Evolutionary conservation across 2,113 vertebrate genomes (phyloP).

Genomic region (Poeciliopsis occidentalis): DNA sequence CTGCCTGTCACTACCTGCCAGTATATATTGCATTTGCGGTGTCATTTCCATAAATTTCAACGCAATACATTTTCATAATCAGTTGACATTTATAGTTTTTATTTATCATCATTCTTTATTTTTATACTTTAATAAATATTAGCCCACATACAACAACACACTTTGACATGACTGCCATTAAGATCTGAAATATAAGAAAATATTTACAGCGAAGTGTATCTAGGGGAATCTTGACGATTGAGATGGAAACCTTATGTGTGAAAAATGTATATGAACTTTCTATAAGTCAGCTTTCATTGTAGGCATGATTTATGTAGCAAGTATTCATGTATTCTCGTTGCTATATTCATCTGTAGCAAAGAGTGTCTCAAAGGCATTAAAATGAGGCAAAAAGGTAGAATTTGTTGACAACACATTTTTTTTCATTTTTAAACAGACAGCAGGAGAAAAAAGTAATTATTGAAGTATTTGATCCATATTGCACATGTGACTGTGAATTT

Average conservation of each 20-base stretch:
- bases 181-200: slow-evolving; percentile 11
- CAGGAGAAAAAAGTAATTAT: background rate
- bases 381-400: slow-evolving; percentile 1
- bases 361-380: slow-evolving; percentile 29
- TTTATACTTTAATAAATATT: too few species aligned
- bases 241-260: slow-evolving; percentile 37
- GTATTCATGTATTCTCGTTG: slow-evolving; percentile 38
- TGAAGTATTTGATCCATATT: too few species aligned
- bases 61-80: background rate
- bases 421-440: slow-evolving; percentile 18
- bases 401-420: slow-evolving; percentile 29
- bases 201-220: slow-evolving; percentile 36
- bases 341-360: too few species aligned
- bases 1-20: background rate
- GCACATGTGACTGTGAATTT: background rate
- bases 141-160: background rate
- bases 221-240: slow-evolving; percentile 42
- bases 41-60: background rate
- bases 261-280: slow-evolving; percentile 54
- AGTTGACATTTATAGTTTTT: background rate
- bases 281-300: slow-evolving; percentile 56
- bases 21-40: background rate
- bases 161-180: slow-evolving; percentile 6
- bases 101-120: background rate
- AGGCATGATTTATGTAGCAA: slow-evolving; percentile 57